Evolutionary conservation across 2,888 invertebrate species (phyloP).

Genomic region (Pyralis farinalis): DNA sequence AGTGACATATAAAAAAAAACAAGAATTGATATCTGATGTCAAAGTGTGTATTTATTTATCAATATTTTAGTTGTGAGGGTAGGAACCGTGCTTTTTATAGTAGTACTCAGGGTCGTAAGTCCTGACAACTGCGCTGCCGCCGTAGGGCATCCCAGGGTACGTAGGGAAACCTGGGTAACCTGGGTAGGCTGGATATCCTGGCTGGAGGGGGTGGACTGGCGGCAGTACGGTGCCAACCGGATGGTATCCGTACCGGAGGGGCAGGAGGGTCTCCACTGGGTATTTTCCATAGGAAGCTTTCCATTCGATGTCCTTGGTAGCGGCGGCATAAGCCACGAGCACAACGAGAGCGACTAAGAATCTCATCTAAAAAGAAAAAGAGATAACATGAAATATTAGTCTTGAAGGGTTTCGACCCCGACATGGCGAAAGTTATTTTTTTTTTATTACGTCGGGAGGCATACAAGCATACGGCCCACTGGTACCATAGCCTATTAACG

Average conservation of each 20-base stretch:
- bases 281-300: constrained; percentile 25
- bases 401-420: too few species aligned
- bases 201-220: too few species aligned
- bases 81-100: constrained; percentile 28
- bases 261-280: constrained; percentile 15
- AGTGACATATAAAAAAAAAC: too few species aligned
- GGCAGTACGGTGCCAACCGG: too few species aligned
- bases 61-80: constrained; percentile 21
- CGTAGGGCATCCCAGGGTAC: background rate
- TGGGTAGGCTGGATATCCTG: constrained; percentile 8
- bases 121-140: background rate
- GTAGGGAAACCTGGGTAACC: background rate
- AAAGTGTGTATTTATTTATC: too few species aligned
- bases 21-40: too few species aligned
- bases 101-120: constrained; percentile 33
- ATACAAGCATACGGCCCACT: too few species aligned
- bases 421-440: too few species aligned
- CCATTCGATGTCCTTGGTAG: constrained; percentile 27
- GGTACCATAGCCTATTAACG: too few species aligned
- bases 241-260: constrained; percentile 7
- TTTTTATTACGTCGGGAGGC: too few species aligned
- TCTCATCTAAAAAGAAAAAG: constrained; percentile 43
- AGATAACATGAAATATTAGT: too few species aligned
- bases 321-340: constrained; percentile 15
- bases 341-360: constrained; percentile 20